Conservation (phyloP, 1,140 invertebrate species). For the Drosophila nigrodunni region DNA sequence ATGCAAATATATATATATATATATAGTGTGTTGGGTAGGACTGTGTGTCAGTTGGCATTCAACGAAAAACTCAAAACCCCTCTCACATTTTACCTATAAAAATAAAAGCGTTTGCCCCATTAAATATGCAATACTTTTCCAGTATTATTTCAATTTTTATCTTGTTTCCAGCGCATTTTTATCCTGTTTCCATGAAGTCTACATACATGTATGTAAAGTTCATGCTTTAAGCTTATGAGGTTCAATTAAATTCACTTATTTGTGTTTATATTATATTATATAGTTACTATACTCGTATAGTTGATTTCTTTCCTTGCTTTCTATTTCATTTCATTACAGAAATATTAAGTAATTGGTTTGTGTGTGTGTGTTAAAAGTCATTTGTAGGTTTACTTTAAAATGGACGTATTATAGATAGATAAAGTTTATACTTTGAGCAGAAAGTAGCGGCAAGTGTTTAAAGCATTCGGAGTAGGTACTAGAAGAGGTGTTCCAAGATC, state of each 20-base stretch:
- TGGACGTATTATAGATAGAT: constrained; percentile 52
- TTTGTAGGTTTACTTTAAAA: constrained; percentile 47
- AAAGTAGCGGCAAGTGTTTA: constrained; percentile 42
- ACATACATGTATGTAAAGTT: constrained; percentile 13
- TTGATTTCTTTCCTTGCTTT: constrained; percentile 6
- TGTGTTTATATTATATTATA: constrained; percentile 11
- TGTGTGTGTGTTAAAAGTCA: constrained; percentile 40
- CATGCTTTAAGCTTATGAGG: constrained; percentile 74
- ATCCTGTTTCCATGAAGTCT: constrained; percentile 20
- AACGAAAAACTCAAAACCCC: constrained; percentile 40
- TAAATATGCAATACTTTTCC: constrained; percentile 51
- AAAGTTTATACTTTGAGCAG: constrained; percentile 49
- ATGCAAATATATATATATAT: constrained; percentile 20
- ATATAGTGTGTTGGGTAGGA: constrained; percentile 27
- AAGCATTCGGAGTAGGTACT: constrained; percentile 35
- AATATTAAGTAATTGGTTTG: constrained; percentile 9
- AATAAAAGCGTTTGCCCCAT: constrained; percentile 63
- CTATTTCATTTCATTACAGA: neutral
- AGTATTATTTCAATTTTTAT: constrained; percentile 36
- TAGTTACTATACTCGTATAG: constrained; percentile 9
- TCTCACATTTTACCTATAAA: constrained; percentile 48
- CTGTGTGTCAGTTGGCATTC: constrained; percentile 32
- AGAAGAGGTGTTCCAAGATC: constrained; percentile 1
- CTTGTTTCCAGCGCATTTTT: constrained; percentile 29
- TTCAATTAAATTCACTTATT: constrained; percentile 62